Percentiles rank a stretch among this genome's conserved stretches.
Evolutionary conservation across 2,797 vertebrate species (phyloP).

Genomic region (Chelon auratus): DNA sequence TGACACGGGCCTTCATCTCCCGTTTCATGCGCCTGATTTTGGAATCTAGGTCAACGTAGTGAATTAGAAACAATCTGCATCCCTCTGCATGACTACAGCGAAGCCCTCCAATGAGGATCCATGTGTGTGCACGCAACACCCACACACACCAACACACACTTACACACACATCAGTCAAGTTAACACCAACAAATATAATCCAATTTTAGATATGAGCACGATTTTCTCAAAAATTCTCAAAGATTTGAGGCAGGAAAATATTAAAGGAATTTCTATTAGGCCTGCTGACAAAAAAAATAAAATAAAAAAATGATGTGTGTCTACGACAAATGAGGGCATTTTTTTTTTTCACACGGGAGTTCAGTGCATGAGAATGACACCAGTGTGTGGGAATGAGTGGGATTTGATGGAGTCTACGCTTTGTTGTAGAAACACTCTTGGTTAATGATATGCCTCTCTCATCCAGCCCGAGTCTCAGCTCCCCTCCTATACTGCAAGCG

Average conservation of each 20-base stretch:
- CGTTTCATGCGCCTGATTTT: slow-evolving; percentile 55
- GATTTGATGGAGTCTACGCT: slow-evolving; percentile 72
- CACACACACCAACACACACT: slow-evolving; percentile 30
- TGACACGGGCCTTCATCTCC: slow-evolving; percentile 40
- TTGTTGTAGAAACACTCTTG: slow-evolving; percentile 77
- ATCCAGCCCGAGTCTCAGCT: slow-evolving; percentile 53
- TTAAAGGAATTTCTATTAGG: slow-evolving; percentile 63
- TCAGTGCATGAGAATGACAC: slow-evolving; percentile 62
- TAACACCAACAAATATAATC: slow-evolving; percentile 50
- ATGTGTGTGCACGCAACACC: slow-evolving; percentile 27
- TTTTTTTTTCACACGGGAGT: slow-evolving; percentile 53
- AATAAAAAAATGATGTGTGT: slow-evolving; percentile 37
- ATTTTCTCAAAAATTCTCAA: slow-evolving; percentile 50
- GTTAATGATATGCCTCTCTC: slow-evolving; percentile 79
- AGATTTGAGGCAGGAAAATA: slow-evolving; percentile 59
- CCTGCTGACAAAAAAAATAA: slow-evolving; percentile 35
- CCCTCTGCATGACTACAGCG: slow-evolving; percentile 68
- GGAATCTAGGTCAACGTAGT: slow-evolving; percentile 79
- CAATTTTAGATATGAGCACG: slow-evolving; percentile 65
- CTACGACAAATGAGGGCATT: slow-evolving; percentile 66
- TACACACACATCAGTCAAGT: slow-evolving; percentile 35
- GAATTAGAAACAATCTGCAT: slow-evolving; percentile 77
- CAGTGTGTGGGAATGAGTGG: slow-evolving; percentile 67
- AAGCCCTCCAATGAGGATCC: slow-evolving; percentile 53
- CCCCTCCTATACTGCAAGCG: slow-evolving; percentile 53